These are phyloP conservation scores for Philotrypesis tridentata DNA, from an alignment of 1,140 invertebrate species.

Conservation along the genomic window DNA sequence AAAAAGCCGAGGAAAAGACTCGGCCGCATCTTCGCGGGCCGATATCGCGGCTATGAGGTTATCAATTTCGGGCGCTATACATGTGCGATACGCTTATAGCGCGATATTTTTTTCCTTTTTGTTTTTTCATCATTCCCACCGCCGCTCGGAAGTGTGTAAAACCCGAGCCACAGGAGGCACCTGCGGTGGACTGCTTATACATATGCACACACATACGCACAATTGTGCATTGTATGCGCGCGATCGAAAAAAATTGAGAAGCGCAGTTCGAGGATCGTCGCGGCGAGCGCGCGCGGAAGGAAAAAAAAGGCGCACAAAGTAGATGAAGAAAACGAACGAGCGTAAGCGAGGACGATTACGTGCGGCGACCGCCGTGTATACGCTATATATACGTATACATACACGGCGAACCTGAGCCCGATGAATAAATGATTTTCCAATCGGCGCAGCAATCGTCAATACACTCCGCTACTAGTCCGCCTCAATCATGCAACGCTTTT, in stretches of 20 bases:
- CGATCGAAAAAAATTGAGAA: neutral
- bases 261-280: no score
- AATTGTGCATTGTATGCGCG: no score
- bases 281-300: no score
- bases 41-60: neutral
- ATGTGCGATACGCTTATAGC: no score
- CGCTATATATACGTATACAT: no score
- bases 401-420: constrained; percentile 52
- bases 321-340: neutral
- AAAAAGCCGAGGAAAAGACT: neutral
- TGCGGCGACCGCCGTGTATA: constrained; percentile 50
- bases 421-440: constrained; percentile 62
- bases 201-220: no score
- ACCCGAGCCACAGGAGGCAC: no score
- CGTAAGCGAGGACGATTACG: constrained; percentile 52
- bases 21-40: neutral
- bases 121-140: no score
- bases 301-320: neutral
- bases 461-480: neutral
- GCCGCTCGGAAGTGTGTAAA: no score
- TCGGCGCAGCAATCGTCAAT: constrained; percentile 57
- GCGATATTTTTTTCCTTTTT: no score
- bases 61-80: neutral
- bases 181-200: no score
- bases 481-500: constrained; percentile 53